Base-by-base conservation (phyloP, 1,140 invertebrate species). In the Leucophenga varia region DNA sequence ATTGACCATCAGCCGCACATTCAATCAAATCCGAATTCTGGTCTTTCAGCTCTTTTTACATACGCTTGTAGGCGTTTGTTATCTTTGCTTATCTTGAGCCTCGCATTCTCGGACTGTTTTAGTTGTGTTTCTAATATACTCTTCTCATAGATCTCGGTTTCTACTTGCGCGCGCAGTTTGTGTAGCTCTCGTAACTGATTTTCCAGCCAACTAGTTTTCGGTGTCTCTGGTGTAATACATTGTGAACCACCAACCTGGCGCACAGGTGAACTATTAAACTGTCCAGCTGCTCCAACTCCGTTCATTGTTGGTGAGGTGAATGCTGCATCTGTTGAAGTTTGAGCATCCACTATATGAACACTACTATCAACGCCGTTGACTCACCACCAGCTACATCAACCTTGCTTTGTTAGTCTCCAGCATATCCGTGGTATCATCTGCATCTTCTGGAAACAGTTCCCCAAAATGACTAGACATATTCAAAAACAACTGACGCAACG, bases 101-200 rank as follows among this genome's bases (percentile, higher is more conserved):
- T 54, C 43, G 50, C 44, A n/a, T 54, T 43, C 21, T 73, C 56
- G 32, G 57, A 58, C 38, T 72, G 64, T 14, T 52, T 13, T 2
- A 70, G 54, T 47, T 73, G 68, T 18, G 64, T 51, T 25, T 72
- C 71, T 5, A 73, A 36, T 0, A 61, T 41, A n/a, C 45, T 55
- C 19, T 59, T 74, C 20, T 72, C 71, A 52, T 70, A 72, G 1
- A 56, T 35, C 28, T 70, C 61, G 2, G 71, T 59, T 46, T 68
- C 59, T 12, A 73, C 25, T 36, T 57, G 39, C 7, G 54, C 61
- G 14, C 54, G 59, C 13, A 70, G 34, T 8, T 54, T 55, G 16
- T 59, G 38, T 2, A 72, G 20, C 36, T 73, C 70, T 8, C 57
- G 50, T 1, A 52, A 70, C 1, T 55, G 50, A 20, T 56, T 58